Base-by-base conservation (phyloP, 1,140 invertebrate species). In the Aradophagus sp. region DNA sequence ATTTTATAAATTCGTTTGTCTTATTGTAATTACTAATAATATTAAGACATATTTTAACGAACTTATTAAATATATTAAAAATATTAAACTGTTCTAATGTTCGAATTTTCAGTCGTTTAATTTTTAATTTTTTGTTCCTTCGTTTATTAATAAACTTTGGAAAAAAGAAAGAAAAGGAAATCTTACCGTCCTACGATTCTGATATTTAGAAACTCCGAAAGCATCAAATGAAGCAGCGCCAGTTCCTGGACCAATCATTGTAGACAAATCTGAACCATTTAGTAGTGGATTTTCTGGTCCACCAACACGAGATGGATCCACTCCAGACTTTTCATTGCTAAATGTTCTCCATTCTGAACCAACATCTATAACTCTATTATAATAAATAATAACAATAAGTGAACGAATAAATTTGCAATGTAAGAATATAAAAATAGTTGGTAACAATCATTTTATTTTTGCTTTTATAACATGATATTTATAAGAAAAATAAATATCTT, bases 281-380 rank as follows among this genome's bases (percentile, higher is more conserved):
- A 99, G 87, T 1, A 99, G 86, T 0, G 95, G 95, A 88, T 99
- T 99, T 89, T 98, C 93, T 3, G 94, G 93, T 0, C 94, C 94
- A 88, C 98, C 98, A 62, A 99, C 98, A 94, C 98, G 96, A 87
- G 96, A 98, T 14, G 97, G 97, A 88, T 99, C 98, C 1, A 95
- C 94, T 5, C 95, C 94, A 59, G 92, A 91, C 81, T 98, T 98
- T 80, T 99, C 98, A 88, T 99, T 99, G 75, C 95, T 98, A 84
- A 99, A 99, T 42, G 98, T 99, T 84, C 98, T 89, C 98, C 98
- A 99, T 86, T 99, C 98, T n/a, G 97, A 99, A n/a, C 98, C 97
- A n/a, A 99, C 98, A 88, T 99, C 98, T 72, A 99, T 97, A 0
- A 99, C 96, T 81, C 97, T 96, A 20, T 12, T 32, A 35, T n/a